Base-by-base conservation (phyloP, 2,888 invertebrate species). In the Tenthredo mesomela region DNA sequence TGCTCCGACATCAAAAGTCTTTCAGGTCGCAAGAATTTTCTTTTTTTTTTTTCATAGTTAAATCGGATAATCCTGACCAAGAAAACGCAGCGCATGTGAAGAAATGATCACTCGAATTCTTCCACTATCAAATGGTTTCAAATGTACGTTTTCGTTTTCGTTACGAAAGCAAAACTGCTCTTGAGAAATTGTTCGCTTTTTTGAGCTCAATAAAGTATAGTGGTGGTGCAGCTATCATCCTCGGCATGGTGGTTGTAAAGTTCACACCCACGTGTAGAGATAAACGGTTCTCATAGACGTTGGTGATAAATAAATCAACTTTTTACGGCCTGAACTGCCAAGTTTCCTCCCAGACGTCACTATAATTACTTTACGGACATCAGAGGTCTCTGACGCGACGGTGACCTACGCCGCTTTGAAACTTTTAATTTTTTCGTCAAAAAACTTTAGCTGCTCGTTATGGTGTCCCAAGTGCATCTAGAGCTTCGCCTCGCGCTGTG, bases 1-100 rank as follows among this genome's bases (percentile, higher is more conserved):
- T 88, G 87, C 88, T 88, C 88, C 89, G 88, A 92, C 92, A 92
- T 92, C 91, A 92, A 92, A 92, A 93, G 92, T 92, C 92, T 92
- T 91, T 92, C 90, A 92, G 90, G 89, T 89, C 87, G 88, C 86
- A 50, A 87, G 87, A 88, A 89, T 89, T 89, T 88, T 88, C 89
- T 88, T 84, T 84, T 84, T 71, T 86, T 58, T 65, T 83, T 47
- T 25, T 78, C n/a, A 47, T 47, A 33, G 29, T 29, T 43, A 67
- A 15, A 65, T 67, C 37, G 10, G 40, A 82, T 82, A 47, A 82
- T 47, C 65, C 67, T n/a, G 67, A 18, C 33, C 37, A 61, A 80
- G 61, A 40, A 61, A 40, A 40, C 4, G 9, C 77, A 18, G 12
- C 4, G 33, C 9, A 18, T 54, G 43, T 43, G 12, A 18, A 9